Evolutionary conservation across 1,140 invertebrate species (phyloP), one percentile per base, ranked within the genome.

Genomic region (Andrena cerasifolii): DNA sequence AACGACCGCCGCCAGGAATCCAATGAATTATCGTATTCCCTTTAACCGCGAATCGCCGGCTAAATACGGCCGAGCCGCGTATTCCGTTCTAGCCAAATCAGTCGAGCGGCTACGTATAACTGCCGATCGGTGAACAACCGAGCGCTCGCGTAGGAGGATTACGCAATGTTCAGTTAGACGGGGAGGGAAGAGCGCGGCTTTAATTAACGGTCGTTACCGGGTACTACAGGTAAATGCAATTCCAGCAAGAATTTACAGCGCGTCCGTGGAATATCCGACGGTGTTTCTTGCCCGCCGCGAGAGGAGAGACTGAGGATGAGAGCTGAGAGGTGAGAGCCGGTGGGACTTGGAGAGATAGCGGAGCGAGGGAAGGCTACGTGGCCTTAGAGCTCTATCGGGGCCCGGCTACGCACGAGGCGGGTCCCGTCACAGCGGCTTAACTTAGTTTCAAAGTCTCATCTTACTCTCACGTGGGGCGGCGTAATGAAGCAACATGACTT

Each of bases 401-500:
- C 59, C 77, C n/a, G 68, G 71, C 58, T 84, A 78, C 67, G 85
- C 82, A 77, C 83, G 77, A 85, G 84, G 84, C 80, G 82, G 80
- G 70, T 66, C 63, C 82, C 83, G 87, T 88, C 83, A 84, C 77
- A 76, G 85, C 79, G 80, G 86, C 83, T 88, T 80, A 86, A 79
- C 84, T 88, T 82, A 78, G 70, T 88, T 89, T 87, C 85, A 78
- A 85, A 90, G 87, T 87, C 83, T 88, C 88, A 90, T 91, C 89
- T 88, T 84, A 87, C 87, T 88, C 89, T 89, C 87, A 85, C 86
- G 83, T 88, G 86, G 85, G 90, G 88, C 85, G 78, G 85, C 88
- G 88, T 91, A 91, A 91, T 91, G 89, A 91, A 91, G 82, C 87
- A 87, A 90, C 89, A 89, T 91, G 90, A 91, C 90, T 91, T 90